Evolutionary conservation across 2,113 vertebrate species (phyloP).

Genomic region (Paradoxurus hermaphroditus): DNA sequence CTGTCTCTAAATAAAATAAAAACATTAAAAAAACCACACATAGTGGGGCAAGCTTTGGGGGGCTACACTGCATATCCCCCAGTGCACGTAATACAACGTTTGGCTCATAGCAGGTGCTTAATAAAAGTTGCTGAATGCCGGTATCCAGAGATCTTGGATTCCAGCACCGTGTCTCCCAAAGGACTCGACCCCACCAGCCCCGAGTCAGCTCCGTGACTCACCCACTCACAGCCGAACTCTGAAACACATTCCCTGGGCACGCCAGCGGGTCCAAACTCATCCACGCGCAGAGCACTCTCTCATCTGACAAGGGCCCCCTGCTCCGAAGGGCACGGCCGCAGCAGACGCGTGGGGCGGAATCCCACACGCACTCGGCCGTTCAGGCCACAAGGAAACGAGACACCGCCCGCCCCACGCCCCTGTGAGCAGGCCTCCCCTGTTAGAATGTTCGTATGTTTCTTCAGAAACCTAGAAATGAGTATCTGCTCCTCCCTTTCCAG

Average conservation of each 20-base stretch:
- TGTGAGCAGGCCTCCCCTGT: accelerated
- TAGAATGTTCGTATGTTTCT: accelerated
- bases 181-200: background rate
- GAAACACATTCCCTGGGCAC: background rate
- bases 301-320: accelerated
- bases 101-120: background rate
- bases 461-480: too few species aligned
- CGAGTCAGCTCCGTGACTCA: background rate
- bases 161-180: accelerated
- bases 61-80: accelerated
- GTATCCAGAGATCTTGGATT: background rate
- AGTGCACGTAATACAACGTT: accelerated
- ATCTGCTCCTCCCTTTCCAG: background rate
- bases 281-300: background rate
- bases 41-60: background rate
- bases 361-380: accelerated
- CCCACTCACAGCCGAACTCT: background rate
- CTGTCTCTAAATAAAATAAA: too few species aligned
- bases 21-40: too few species aligned
- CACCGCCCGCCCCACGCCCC: accelerated
- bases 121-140: accelerated
- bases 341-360: accelerated
- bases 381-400: background rate
- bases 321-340: accelerated
- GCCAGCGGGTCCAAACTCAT: background rate